Base-by-base conservation (phyloP, 2,797 vertebrate species). In the Okamejei kenojei region DNA sequence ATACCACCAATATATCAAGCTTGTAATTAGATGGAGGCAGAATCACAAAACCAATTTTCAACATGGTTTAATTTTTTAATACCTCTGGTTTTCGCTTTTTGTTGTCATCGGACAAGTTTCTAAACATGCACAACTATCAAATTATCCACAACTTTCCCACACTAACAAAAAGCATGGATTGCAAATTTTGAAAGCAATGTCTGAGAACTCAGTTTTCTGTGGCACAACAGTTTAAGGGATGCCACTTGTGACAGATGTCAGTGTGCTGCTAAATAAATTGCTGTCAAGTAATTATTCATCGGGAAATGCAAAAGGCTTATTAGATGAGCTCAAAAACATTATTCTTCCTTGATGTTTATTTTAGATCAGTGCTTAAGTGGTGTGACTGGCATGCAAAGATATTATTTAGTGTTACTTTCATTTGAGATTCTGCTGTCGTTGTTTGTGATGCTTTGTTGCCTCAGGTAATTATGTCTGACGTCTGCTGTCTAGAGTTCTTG, bases 261-360 rank as follows among this genome's bases (percentile, higher is more conserved):
- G 90, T 74, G 90, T 92, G 17, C 23, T 74, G 45, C 68, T 6
- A 74, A 91, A 9, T 45, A 92, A 92, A 92, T 92, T 73, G 90
- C 90, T 76, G 90, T 92, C 90, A 92, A 21, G 76, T 92, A 92
- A 38, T 92, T 76, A 92, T 92, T 92, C 90, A 92, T 92, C 68
- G 29, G 73, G 90, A 92, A 92, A 92, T 74, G 71, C 68, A 29
- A 92, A 92, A 92, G 90, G 90, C 90, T 92, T 92, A 92, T 92
- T 92, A 92, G 71, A 19, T 29, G 90, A 92, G 73, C 71, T 92
- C 90, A 76, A 76, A 92, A 92, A 92, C 90, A 92, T 92, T 92
- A 92, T 92, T 92, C 90, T 92, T 92, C 90, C 74, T 92, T 92
- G 90, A 92, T 92, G 90, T 92, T 92, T 92, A 92, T 92, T 92